Percentiles rank a stretch among this genome's conserved stretches.
phyloP scores from a whole-genome alignment of 2,888 invertebrate genomes.

The Plusia festucae region DNA sequence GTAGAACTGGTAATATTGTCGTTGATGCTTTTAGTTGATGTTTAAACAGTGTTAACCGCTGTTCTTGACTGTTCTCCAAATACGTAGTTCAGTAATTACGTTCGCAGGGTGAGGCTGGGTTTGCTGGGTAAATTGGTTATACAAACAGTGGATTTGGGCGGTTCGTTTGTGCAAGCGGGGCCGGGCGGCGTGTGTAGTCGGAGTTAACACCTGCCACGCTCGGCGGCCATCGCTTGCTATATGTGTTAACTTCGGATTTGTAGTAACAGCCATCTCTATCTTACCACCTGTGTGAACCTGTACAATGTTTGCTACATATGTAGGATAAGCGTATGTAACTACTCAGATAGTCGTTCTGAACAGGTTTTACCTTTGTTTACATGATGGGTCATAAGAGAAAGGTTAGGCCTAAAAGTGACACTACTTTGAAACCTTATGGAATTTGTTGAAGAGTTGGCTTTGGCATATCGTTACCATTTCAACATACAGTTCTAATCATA shows the following conservation, averaged over 20 bases:
- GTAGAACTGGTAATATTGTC: slow-evolving; percentile 68
- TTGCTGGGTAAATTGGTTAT: slow-evolving; percentile 72
- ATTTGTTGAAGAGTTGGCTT: not conserved
- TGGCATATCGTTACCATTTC: too few species aligned
- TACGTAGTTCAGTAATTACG: slow-evolving; percentile 42
- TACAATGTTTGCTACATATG: slow-evolving; percentile 70
- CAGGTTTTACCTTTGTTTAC: slow-evolving; percentile 29
- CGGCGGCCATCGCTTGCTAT: slow-evolving; percentile 77
- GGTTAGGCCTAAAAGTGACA: slow-evolving; percentile 26
- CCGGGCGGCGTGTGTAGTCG: slow-evolving; percentile 66
- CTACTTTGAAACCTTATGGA: not conserved
- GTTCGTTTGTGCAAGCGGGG: slow-evolving; percentile 81
- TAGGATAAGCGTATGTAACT: slow-evolving; percentile 36
- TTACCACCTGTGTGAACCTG: slow-evolving; percentile 75
- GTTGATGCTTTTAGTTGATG: slow-evolving; percentile 78
- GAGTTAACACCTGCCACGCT: slow-evolving; percentile 83
- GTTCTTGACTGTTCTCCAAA: slow-evolving; percentile 70
- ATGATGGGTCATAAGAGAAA: not conserved
- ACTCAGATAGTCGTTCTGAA: slow-evolving; percentile 27
- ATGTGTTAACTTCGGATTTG: slow-evolving; percentile 74
- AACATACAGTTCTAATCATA: too few species aligned
- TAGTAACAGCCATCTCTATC: slow-evolving; percentile 65
- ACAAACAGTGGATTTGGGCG: slow-evolving; percentile 85
- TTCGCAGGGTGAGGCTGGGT: slow-evolving; percentile 68
- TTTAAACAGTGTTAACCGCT: slow-evolving; percentile 74